Evolutionary conservation across 2,113 vertebrate species (phyloP), one percentile per base, ranked within the genome.

Genomic region (Paracanthobrama guichenoti): DNA sequence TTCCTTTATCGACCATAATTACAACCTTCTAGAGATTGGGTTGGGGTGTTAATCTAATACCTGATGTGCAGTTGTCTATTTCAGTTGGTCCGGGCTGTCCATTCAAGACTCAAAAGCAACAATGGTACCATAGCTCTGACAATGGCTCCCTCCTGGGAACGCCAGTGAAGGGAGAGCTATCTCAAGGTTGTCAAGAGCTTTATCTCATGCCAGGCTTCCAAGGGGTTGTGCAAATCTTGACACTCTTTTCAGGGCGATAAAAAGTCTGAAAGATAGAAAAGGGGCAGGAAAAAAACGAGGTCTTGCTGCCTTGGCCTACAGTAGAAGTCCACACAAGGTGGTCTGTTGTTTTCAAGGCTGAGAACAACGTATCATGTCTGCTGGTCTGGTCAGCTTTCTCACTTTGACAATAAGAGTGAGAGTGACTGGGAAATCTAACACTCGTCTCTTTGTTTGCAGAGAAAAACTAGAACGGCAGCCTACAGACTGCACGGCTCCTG

Each of bases 401-500:
- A 93, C 90, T 89, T 88, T 92, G 91, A 94, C 53, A 88, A 90
- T 89, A 93, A 86, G 81, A 93, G 93, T 92, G 93, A 92, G 90
- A 88, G 91, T 91, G 85, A 93, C 94, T 92, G 92, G 87, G 89
- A 90, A 94, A 94, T 94, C 92, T 91, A 95, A 95, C 92, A 94
- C 93, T 95, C 94, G 91, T 92, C 94, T 83, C 93, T 95, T 95
- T 95, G 95, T 95, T 88, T 80, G 82, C 11, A 93, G 90, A 90
- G 89, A 89, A 93, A 93, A 94, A 90, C 91, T 91, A 90, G 87
- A 93, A 89, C 90, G 93, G 91, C 90, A 92, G 92, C 90, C 89
- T 88, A 90, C 93, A 96, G 94, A 95, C 94, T 94, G 86, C 85
- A 90, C 93, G 94, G 91, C 95, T 95, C 94, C 94, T 92, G 86